A percentile compares a stretch with the other conserved stretches of the same genome.
These are phyloP conservation scores for Thalassophryne amazonica DNA, from an alignment of 2,797 vertebrate genomes.

Conservation along the genomic window DNA sequence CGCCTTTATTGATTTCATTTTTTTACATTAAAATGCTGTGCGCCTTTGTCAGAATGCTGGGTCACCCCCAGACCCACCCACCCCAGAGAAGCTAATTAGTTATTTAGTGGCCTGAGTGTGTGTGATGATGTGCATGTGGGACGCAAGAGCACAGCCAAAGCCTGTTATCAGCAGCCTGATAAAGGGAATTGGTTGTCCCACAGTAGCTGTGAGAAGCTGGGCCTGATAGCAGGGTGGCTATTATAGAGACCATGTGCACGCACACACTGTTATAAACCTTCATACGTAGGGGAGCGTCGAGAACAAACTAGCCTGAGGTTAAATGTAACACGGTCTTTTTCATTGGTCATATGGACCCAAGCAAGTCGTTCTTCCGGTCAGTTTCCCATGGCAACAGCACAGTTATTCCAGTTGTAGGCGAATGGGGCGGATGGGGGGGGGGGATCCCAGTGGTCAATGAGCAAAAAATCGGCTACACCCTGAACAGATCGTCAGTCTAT, in stretches of 20 bases:
- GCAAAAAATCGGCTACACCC: too few relatives aligned
- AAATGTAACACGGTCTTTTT: too few relatives aligned
- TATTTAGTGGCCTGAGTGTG: slow-evolving; percentile 69
- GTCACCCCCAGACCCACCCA: neutral
- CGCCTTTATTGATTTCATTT: slow-evolving; percentile 88
- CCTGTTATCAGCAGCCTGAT: slow-evolving; percentile 67
- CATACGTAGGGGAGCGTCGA: too few relatives aligned
- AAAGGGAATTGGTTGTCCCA: slow-evolving; percentile 74
- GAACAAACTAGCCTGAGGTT: too few relatives aligned
- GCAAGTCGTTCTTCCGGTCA: too few relatives aligned
- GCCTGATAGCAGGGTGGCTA: slow-evolving; percentile 63
- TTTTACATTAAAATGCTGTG: slow-evolving; percentile 77
- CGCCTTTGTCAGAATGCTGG: slow-evolving; percentile 60
- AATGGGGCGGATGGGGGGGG: too few relatives aligned
- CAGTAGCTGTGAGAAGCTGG: slow-evolving; percentile 63
- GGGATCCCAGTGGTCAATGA: too few relatives aligned
- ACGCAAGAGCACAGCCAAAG: slow-evolving; percentile 54
- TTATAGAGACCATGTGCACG: slow-evolving; percentile 49
- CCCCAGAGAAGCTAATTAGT: slow-evolving; percentile 72
- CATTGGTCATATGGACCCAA: too few relatives aligned
- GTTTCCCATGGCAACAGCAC: too few relatives aligned
- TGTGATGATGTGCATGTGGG: slow-evolving; percentile 58
- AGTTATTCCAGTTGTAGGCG: too few relatives aligned
- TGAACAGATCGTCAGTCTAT: too few relatives aligned
- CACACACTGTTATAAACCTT: slow-evolving; percentile 7